Evolutionary conservation across 2,113 vertebrate species (phyloP).

Genomic region (Pteropus alecto): DNA sequence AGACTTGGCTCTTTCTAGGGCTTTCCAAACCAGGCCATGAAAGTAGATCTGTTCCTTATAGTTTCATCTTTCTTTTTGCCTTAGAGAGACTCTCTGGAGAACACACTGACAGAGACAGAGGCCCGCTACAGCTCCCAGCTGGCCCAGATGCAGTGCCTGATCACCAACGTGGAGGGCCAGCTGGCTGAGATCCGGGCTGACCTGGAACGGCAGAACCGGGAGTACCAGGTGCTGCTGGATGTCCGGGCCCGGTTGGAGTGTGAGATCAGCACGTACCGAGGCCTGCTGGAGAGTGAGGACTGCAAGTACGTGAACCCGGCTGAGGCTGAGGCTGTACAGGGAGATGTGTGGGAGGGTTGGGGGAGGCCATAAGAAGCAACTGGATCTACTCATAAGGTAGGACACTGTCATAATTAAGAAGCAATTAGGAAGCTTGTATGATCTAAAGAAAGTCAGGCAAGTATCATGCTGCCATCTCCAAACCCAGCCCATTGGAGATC

Average conservation of each 20-base stretch:
- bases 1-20: not conserved
- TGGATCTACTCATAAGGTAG: not conserved
- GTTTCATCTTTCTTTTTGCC: not conserved
- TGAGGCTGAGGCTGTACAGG: too few relatives aligned
- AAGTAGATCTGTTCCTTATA: not conserved
- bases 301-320: conserved; percentile 35
- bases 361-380: not conserved
- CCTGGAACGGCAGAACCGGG: conserved; percentile 83
- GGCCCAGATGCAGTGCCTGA: conserved; percentile 81
- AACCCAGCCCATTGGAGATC: not conserved
- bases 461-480: not conserved
- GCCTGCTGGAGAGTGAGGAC: conserved; percentile 76
- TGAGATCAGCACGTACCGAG: conserved; percentile 73
- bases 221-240: conserved; percentile 83
- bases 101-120: conserved; percentile 85
- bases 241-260: conserved; percentile 67
- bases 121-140: conserved; percentile 82
- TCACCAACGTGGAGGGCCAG: conserved; percentile 81
- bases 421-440: not conserved
- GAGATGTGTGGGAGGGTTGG: not conserved
- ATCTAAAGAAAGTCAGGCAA: not conserved
- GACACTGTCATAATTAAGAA: not conserved
- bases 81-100: conserved; percentile 89
- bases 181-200: conserved; percentile 77
- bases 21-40: not conserved